Evolutionary conservation across 2,888 invertebrate genomes (phyloP).

Genomic region (Lepidochitona cinerea): DNA sequence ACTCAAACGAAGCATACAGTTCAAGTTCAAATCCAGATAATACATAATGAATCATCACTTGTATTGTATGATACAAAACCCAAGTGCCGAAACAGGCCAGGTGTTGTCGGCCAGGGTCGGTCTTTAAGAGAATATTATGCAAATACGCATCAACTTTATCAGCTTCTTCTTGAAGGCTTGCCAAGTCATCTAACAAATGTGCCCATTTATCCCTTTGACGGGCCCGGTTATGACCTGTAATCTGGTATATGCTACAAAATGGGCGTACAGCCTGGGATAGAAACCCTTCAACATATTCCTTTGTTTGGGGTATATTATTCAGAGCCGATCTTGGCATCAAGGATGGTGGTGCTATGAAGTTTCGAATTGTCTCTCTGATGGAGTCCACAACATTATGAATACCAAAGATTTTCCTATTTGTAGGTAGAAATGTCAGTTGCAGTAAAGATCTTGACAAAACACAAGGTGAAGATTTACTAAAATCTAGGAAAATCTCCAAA

Average conservation of each 20-base stretch:
- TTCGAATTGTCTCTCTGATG: conserved; percentile 86
- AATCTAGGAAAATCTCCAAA: conserved; percentile 92
- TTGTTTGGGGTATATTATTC: conserved; percentile 81
- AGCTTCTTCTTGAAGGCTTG: conserved; percentile 92
- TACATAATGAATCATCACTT: conserved; percentile 89
- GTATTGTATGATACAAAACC: conserved; percentile 91
- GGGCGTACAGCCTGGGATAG: conserved; percentile 88
- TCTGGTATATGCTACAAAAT: conserved; percentile 84
- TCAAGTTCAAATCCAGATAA: conserved; percentile 96
- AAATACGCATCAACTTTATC: conserved; percentile 90
- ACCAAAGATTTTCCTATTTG: conserved; percentile 74
- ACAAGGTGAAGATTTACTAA: conserved; percentile 90
- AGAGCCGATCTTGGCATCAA: conserved; percentile 79
- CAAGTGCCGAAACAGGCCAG: conserved; percentile 91
- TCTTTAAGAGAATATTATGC: conserved; percentile 79
- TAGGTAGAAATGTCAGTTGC: conserved; percentile 72
- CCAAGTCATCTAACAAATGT: conserved; percentile 90
- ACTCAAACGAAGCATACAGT: conserved; percentile 95
- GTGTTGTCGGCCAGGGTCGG: conserved; percentile 80
- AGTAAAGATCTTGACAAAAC: conserved; percentile 92
- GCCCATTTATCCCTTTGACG: conserved; percentile 95
- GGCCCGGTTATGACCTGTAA: conserved; percentile 95
- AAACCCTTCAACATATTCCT: conserved; percentile 91
- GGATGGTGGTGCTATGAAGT: conserved; percentile 91
- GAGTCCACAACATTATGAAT: conserved; percentile 82